Base-by-base conservation (phyloP, 2,113 vertebrate species). In the Hippocampus zosterae region DNA sequence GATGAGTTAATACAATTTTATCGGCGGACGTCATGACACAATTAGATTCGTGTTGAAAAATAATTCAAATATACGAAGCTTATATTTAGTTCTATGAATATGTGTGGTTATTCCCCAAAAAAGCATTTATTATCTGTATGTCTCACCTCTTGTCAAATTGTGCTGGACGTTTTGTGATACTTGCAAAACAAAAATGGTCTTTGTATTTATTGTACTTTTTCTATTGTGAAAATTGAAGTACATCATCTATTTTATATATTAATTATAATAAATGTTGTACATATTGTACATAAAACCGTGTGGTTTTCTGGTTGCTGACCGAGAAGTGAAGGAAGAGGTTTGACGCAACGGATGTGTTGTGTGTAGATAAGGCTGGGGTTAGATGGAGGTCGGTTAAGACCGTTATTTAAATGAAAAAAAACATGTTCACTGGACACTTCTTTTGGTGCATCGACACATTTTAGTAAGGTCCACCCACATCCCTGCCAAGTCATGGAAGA, bases 151-250 rank as follows among this genome's bases (percentile, higher is more conserved):
- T 88, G 89, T 84, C 74, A 89, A 89, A 87, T 87, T 80, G 86
- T 91, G 92, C 89, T 90, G 90, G 90, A 91, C 90, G 90, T 92
- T 92, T 92, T 91, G 88, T 92, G 91, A 89, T 84, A 84, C 82
- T 75, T 81, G 85, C 83, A 91, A 89, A 92, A 89, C 90, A 90
- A 88, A 91, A 89, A 88, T 83, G 86, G 84, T 92, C 87, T 89
- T 93, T 92, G 90, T 93, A 92, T 92, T 92, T 92, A 92, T 93
- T 92, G 90, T 92, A 92, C 92, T 93, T 92, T 93, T 93, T 92
- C 91, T 92, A 92, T 91, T 91, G 90, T 92, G 85, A 91, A 92
- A 90, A 91, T 89, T 88, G 87, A 92, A 91, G 86, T 92, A 92
- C 88, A 91, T 90, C 88, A 90, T 92, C 89, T 93, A 92, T 93